Percentiles rank a stretch among this genome's conserved stretches.
phyloP scores from a whole-genome alignment of 2,797 vertebrate species.

The Sebastes vulpes region DNA sequence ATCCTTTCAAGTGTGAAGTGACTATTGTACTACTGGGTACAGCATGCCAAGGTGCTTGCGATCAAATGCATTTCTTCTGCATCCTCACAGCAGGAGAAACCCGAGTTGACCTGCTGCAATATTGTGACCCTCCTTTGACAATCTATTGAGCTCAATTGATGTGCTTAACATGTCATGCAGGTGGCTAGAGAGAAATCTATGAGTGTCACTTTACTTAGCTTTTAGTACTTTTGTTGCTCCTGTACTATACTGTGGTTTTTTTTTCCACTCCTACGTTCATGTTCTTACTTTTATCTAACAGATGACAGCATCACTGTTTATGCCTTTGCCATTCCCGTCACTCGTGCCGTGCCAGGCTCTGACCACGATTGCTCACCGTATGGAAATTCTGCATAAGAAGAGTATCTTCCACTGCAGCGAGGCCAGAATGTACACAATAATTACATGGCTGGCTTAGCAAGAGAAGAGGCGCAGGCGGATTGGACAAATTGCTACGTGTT shows the following conservation, averaged over 20 bases:
- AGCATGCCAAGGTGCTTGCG: background rate
- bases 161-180: background rate
- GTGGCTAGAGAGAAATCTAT: background rate
- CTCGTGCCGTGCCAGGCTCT: background rate
- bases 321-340: background rate
- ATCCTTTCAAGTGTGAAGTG: slow-evolving; percentile 8
- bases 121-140: background rate
- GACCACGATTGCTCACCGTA: slow-evolving; percentile 9
- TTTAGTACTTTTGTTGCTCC: background rate
- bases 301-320: slow-evolving; percentile 14
- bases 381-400: slow-evolving; percentile 32
- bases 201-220: background rate
- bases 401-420: slow-evolving; percentile 29
- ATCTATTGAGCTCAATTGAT: slow-evolving; percentile 1
- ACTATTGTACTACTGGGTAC: background rate
- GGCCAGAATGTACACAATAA: slow-evolving; percentile 66
- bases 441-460: slow-evolving; percentile 72
- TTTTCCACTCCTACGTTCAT: background rate
- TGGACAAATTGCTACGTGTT: slow-evolving; percentile 71
- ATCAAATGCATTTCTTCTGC: slow-evolving; percentile 11
- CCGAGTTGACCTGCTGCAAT: background rate
- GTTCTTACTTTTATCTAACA: slow-evolving; percentile 16
- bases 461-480: slow-evolving; percentile 60
- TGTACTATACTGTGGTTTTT: background rate
- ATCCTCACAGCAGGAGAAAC: slow-evolving; percentile 3